A percentile compares a stretch with the other conserved stretches of the same genome.
Conservation (phyloP, 2,797 vertebrate genomes). For the Poecilia picta region DNA sequence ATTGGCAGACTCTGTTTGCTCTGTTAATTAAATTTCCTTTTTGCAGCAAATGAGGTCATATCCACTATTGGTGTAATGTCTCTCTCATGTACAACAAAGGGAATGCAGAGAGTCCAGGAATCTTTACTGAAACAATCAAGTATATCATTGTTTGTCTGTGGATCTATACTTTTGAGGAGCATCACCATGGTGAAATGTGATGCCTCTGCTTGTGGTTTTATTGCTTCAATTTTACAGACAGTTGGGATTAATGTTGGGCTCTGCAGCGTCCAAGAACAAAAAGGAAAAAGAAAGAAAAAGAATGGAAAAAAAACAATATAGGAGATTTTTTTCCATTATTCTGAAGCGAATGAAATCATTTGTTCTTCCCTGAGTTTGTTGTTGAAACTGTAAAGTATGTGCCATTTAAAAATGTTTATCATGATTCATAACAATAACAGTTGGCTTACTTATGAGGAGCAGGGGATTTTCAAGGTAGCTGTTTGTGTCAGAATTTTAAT, state of each 20-base stretch:
- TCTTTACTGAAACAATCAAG: constrained; percentile 83
- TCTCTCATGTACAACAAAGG: constrained; percentile 86
- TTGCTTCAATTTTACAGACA: constrained; percentile 87
- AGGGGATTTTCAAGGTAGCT: constrained; percentile 54
- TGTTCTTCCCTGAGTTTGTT: constrained; percentile 76
- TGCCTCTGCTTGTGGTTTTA: constrained; percentile 79
- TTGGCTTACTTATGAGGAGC: constrained; percentile 64
- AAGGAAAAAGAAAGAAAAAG: constrained; percentile 76
- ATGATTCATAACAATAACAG: constrained; percentile 76
- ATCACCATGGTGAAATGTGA: constrained; percentile 76
- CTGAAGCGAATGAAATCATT: constrained; percentile 74
- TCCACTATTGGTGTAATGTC: constrained; percentile 84
- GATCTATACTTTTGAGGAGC: constrained; percentile 82
- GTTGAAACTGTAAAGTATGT: constrained; percentile 75
- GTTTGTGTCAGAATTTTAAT: constrained; percentile 56
- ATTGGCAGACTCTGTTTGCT: constrained; percentile 85
- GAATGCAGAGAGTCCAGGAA: constrained; percentile 75
- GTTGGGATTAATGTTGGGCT: constrained; percentile 84
- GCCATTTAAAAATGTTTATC: constrained; percentile 74
- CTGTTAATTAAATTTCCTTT: constrained; percentile 88
- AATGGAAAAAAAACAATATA: constrained; percentile 79
- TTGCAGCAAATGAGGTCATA: constrained; percentile 85
- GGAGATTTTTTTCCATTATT: constrained; percentile 76
- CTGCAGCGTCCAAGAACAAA: constrained; percentile 79
- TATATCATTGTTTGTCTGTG: constrained; percentile 80